phyloP scores from a whole-genome alignment of 2,888 invertebrate species.

The Dasypolia templi region DNA sequence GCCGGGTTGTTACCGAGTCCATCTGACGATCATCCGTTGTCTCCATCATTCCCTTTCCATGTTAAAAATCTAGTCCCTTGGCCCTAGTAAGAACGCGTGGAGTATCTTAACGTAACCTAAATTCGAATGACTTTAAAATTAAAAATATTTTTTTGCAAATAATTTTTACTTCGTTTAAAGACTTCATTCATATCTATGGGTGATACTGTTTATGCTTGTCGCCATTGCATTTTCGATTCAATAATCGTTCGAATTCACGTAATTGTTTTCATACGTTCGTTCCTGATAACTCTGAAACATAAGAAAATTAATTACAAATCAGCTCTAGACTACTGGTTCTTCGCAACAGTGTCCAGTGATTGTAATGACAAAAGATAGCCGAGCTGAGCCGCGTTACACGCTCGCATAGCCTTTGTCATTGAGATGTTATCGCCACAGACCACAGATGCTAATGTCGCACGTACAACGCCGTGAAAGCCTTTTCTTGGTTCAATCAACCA shows the following conservation, averaged over 20 bases:
- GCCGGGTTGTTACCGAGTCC: not conserved
- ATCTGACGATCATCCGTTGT: not conserved
- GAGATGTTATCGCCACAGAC: slow-evolving; percentile 80
- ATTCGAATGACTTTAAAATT: not conserved
- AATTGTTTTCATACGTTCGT: not conserved
- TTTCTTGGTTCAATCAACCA: slow-evolving; percentile 73
- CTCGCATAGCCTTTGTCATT: slow-evolving; percentile 79
- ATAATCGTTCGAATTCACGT: not conserved
- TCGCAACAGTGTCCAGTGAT: slow-evolving; percentile 66
- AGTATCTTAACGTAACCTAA: not conserved
- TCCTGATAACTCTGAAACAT: not conserved
- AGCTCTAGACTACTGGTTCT: slow-evolving; percentile 60
- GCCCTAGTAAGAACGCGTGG: not conserved
- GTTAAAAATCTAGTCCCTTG: not conserved
- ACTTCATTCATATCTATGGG: not conserved
- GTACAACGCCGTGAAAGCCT: slow-evolving; percentile 77
- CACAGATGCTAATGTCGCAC: slow-evolving; percentile 75
- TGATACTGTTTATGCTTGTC: not conserved
- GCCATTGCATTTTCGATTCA: not conserved
- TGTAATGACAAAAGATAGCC: slow-evolving; percentile 76
- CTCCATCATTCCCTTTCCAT: no score
- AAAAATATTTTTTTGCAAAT: not conserved
- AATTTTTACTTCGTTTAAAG: no score
- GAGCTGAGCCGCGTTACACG: slow-evolving; percentile 83
- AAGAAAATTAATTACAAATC: not conserved